Evolutionary conservation across 2,888 invertebrate genomes (phyloP), one percentile per base, ranked within the genome.

Genomic region (Caenorhabditis sp.): DNA sequence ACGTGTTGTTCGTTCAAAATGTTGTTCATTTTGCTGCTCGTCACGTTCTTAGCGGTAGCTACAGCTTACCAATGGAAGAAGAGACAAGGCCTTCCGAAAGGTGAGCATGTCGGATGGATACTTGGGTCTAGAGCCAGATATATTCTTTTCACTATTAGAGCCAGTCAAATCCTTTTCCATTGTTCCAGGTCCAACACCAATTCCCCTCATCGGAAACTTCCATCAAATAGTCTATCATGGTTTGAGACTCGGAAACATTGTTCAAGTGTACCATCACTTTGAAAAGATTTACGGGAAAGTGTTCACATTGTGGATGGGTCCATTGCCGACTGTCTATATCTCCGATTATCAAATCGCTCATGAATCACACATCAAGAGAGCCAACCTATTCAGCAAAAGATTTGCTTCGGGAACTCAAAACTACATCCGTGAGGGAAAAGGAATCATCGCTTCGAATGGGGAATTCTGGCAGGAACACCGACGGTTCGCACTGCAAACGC

Each of bases 251-350:
- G 78, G 80, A 51, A 50, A 68, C 18, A 40, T 80, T 24, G 74
- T 77, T 0, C n/a, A 32, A 15, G 79, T 61, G 5, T 69, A 60
- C 28, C 47, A 74, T 37, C 61, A 76, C 13, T 74, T 83, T 56
- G 70, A 79, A 28, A 74, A 71, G 18, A 44, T 18, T 5, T 81
- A 82, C 44, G 85, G 85, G 13, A 71, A 76, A 47, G 80, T 85
- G 20, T 85, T 78, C 67, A 84, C 86, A 9, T 22, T 86, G 9
- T 86, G 86, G 86, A 60, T 86, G 50, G 86, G 86, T 9, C 83
- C 81, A 4, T 24, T 79, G 0, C 77, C 86, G 2, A 67, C 78
- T 6, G 83, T 86, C 22, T 76, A 83, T 72, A 84, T 86, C 44
- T 50, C 68, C 24, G 74, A 78, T 37, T 70, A 76, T 24, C 70